Evolutionary conservation across 2,797 vertebrate species (phyloP).

Genomic region (Craterocephalus amniculus): DNA sequence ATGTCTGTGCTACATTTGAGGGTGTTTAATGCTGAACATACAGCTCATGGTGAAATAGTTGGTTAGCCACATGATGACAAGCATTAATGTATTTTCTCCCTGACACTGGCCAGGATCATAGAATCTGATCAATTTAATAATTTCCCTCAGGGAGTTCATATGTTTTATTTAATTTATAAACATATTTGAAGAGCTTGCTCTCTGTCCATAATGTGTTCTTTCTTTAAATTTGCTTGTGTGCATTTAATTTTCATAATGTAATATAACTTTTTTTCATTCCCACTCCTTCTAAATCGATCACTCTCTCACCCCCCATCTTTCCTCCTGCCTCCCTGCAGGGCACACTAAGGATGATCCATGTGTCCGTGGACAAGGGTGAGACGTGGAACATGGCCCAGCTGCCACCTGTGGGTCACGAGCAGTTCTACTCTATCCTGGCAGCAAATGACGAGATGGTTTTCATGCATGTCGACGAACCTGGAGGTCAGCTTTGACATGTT

Average conservation of each 20-base stretch:
- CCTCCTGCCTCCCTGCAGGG: slow-evolving; percentile 58
- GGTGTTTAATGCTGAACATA: background rate
- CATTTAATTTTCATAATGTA: background rate
- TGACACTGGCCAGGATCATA: background rate
- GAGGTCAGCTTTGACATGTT: slow-evolving; percentile 80
- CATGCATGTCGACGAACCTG: slow-evolving; percentile 95
- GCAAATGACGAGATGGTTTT: slow-evolving; percentile 95
- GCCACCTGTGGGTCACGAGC: slow-evolving; percentile 91
- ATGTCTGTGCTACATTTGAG: background rate
- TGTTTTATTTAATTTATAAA: background rate
- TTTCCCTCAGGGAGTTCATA: background rate
- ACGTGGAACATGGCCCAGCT: slow-evolving; percentile 95
- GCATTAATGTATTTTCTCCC: background rate
- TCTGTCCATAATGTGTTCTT: background rate
- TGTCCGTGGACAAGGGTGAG: slow-evolving; percentile 90
- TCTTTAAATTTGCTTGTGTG: background rate
- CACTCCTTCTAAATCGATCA: background rate
- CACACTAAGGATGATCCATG: slow-evolving; percentile 87
- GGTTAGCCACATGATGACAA: background rate
- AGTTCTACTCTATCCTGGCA: slow-evolving; percentile 95
- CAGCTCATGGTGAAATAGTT: background rate
- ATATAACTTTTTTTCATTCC: background rate
- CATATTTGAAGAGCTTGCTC: background rate
- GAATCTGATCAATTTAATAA: background rate
- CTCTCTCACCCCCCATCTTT: background rate